Conservation (phyloP, 2,888 invertebrate genomes). For the Ypsolopha sequella region DNA sequence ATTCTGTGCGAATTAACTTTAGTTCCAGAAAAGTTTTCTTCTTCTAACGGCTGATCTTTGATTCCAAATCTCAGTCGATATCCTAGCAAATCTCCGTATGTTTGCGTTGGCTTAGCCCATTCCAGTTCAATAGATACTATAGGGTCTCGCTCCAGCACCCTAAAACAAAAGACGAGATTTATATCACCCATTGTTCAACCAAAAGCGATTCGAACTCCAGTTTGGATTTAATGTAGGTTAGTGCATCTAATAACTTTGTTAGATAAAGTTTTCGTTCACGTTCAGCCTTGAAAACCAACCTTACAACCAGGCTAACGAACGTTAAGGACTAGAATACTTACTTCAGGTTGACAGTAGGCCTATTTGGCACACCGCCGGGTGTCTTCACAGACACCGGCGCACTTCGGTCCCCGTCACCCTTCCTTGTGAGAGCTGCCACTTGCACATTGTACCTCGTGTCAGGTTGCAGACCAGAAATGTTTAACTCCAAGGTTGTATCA, state of each 20-base stretch:
- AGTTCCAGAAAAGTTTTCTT: conserved; percentile 78
- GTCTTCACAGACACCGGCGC: conserved; percentile 88
- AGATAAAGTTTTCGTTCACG: background rate
- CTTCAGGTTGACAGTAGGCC: conserved; percentile 86
- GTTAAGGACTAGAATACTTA: conserved; percentile 36
- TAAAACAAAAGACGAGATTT: conserved; percentile 38
- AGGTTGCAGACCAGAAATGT: conserved; percentile 92
- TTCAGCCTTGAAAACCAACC: too few species aligned
- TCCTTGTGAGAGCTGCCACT: conserved; percentile 95
- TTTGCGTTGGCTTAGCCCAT: conserved; percentile 91
- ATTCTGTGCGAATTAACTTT: conserved; percentile 79
- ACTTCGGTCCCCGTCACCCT: conserved; percentile 96
- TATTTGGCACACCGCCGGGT: conserved; percentile 92
- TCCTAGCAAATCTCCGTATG: conserved; percentile 89
- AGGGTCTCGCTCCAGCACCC: conserved; percentile 88
- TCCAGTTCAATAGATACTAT: conserved; percentile 91
- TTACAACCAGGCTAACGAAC: too few species aligned
- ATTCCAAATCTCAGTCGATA: conserved; percentile 91
- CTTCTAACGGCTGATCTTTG: conserved; percentile 82
- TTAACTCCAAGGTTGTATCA: conserved; percentile 80
- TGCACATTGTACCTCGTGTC: conserved; percentile 95
- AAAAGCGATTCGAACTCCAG: background rate
- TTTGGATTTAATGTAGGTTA: background rate
- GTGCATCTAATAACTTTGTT: background rate
- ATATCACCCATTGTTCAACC: background rate